Evolutionary conservation across 2,888 invertebrate genomes (phyloP).

Genomic region (Campaea margaritaria): DNA sequence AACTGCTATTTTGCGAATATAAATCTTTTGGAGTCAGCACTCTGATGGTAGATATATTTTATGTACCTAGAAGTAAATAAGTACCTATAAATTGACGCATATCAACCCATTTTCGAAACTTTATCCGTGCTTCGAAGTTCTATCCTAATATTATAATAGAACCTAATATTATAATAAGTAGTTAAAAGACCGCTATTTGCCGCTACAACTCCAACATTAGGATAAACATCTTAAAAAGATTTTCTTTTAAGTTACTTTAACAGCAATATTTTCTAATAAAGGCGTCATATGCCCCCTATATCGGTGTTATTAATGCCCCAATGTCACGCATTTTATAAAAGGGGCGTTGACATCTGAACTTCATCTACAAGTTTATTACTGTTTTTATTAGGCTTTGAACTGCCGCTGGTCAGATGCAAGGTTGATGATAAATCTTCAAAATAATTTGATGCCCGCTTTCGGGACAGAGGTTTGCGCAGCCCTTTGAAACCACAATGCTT

Average conservation of each 20-base stretch:
- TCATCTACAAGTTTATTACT: conserved; percentile 29
- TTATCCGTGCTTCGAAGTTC: too few relatives aligned
- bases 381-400: conserved; percentile 25
- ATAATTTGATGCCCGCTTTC: conserved; percentile 1
- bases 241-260: conserved; percentile 17
- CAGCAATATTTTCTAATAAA: conserved; percentile 35
- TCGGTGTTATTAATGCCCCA: conserved; percentile 36
- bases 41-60: too few relatives aligned
- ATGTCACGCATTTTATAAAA: conserved; percentile 39
- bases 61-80: too few relatives aligned
- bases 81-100: too few relatives aligned
- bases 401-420: conserved; percentile 18
- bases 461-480: not conserved
- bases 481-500: not conserved
- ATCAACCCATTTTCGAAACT: too few relatives aligned
- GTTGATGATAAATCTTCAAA: conserved; percentile 14
- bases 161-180: not conserved
- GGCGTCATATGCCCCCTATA: conserved; percentile 29
- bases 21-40: not conserved
- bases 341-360: conserved; percentile 37
- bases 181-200: not conserved
- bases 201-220: not conserved
- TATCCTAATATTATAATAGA: too few relatives aligned
- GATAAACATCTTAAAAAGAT: conserved; percentile 4
- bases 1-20: conserved; percentile 2